Evolutionary conservation across 2,797 vertebrate genomes (phyloP).

Genomic region (Spondyliosoma cantharus): DNA sequence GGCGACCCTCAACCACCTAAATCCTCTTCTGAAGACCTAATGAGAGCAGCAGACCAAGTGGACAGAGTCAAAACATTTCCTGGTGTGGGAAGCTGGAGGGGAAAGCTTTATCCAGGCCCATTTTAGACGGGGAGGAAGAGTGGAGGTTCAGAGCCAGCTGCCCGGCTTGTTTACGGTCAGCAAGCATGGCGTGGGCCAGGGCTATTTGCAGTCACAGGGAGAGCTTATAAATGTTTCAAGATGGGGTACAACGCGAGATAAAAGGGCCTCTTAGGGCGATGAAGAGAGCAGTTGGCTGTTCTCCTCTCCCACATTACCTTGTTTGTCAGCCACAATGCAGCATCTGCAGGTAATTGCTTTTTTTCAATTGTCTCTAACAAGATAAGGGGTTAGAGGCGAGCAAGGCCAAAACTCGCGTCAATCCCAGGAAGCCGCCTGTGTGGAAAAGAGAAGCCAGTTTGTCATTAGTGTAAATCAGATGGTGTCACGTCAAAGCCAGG

Average conservation of each 20-base stretch:
- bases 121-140: constrained; percentile 25
- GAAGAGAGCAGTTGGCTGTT: constrained; percentile 47
- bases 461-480: constrained; percentile 70
- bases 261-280: constrained; percentile 10
- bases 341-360: constrained; percentile 76
- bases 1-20: constrained; percentile 41
- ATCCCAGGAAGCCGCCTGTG: constrained; percentile 41
- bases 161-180: constrained; percentile 32
- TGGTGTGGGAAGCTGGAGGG: constrained; percentile 26
- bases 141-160: constrained; percentile 20
- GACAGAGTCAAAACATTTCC: constrained; percentile 52
- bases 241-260: constrained; percentile 7
- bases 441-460: constrained; percentile 43
- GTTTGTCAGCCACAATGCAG: constrained; percentile 58
- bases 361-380: constrained; percentile 76
- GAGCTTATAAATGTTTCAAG: constrained; percentile 66
- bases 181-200: constrained; percentile 20
- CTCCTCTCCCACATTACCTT: constrained; percentile 54
- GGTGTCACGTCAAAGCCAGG: constrained; percentile 36
- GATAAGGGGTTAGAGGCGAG: constrained; percentile 55
- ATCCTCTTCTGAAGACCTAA: constrained; percentile 44
- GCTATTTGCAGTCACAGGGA: constrained; percentile 55
- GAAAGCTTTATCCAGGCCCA: constrained; percentile 15
- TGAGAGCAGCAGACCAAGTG: constrained; percentile 55
- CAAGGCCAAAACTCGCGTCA: constrained; percentile 52